phyloP scores from a whole-genome alignment of 2,113 vertebrate genomes.

The Eudorcas thomsonii region DNA sequence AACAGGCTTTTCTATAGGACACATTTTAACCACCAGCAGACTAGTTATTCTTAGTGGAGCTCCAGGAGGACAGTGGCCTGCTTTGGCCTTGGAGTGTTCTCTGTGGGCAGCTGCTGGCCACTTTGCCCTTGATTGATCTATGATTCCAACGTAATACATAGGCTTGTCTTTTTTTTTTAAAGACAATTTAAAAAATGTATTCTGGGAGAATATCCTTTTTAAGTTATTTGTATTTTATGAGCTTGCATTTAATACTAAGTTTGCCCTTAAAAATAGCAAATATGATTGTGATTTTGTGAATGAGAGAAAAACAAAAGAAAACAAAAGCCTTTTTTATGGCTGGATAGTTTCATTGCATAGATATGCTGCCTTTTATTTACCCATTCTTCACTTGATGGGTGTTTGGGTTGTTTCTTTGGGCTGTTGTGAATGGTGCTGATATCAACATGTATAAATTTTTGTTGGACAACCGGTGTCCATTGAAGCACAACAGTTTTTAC shows the following conservation, averaged over 20 bases:
- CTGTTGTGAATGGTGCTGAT: neutral
- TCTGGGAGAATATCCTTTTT: conserved; percentile 79
- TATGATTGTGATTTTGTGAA: conserved; percentile 75
- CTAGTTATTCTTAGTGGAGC: neutral
- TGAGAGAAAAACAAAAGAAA: neutral
- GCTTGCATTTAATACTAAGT: conserved; percentile 67
- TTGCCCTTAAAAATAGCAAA: conserved; percentile 70
- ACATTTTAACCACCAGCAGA: neutral
- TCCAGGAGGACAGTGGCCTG: conserved; percentile 30
- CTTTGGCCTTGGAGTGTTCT: neutral
- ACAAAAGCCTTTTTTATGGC: neutral
- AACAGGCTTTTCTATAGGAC: neutral
- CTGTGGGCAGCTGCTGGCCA: conserved; percentile 30
- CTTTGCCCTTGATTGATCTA: conserved; percentile 1
- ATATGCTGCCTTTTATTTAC: neutral
- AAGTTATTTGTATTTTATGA: conserved; percentile 78
- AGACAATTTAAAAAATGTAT: conserved; percentile 77
- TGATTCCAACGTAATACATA: conserved; percentile 22
- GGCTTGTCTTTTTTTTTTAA: conserved; percentile 32
- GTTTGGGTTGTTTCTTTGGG: neutral
- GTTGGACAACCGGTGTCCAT: neutral
- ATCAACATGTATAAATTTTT: neutral
- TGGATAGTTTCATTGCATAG: neutral
- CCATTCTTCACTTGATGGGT: neutral
- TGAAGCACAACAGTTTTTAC: neutral